phyloP scores from a whole-genome alignment of 2,888 invertebrate species.

The Charanyca ferruginea region DNA sequence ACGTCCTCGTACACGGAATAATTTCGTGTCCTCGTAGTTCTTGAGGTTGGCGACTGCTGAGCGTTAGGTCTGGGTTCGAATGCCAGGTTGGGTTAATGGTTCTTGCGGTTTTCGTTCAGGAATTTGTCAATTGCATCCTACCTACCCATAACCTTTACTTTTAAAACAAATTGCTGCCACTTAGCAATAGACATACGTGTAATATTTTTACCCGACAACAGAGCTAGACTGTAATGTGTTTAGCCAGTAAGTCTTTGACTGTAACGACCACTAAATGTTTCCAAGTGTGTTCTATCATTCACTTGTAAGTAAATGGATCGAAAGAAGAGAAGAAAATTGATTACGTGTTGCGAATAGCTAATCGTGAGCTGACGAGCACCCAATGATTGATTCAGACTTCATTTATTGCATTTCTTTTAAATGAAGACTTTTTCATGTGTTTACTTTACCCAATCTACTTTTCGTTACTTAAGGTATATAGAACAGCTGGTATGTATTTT shows the following conservation, averaged over 20 bases:
- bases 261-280: slow-evolving; percentile 23
- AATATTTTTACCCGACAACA: not conserved
- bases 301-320: slow-evolving; percentile 32
- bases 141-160: too few species aligned
- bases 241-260: not conserved
- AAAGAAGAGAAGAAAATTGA: slow-evolving; percentile 40
- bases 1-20: too few species aligned
- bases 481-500: not conserved
- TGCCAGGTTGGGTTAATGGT: too few species aligned
- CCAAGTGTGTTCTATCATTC: slow-evolving; percentile 24
- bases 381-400: slow-evolving; percentile 35
- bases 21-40: too few species aligned
- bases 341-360: slow-evolving; percentile 56
- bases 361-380: slow-evolving; percentile 33
- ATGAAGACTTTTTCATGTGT: slow-evolving; percentile 18
- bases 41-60: too few species aligned
- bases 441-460: slow-evolving; percentile 1
- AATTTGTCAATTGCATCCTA: too few species aligned
- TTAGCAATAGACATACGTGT: not conserved
- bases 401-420: slow-evolving; percentile 40
- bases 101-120: too few species aligned
- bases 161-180: too few species aligned
- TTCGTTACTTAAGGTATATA: not conserved
- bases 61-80: too few species aligned
- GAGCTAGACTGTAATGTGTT: slow-evolving; percentile 21